Evolutionary conservation across 2,888 invertebrate species (phyloP), one percentile per base, ranked within the genome.

Genomic region (Campaea margaritaria): DNA sequence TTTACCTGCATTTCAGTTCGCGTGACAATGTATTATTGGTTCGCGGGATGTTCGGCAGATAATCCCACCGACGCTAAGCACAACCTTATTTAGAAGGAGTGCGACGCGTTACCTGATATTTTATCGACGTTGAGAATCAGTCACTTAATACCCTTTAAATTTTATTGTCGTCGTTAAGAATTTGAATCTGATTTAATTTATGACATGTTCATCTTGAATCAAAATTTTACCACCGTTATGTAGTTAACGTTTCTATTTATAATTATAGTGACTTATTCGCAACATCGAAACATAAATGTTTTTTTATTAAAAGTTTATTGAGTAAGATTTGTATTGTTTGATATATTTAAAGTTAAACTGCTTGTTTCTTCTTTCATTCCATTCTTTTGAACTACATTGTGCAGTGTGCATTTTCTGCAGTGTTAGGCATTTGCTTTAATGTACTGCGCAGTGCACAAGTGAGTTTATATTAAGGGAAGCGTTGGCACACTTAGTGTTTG

Each of bases 41-140:
- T 81, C 72, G 79, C 82, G 83, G 82, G 78, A 81, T 81, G 84
- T 84, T 85, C 85, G 85, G 85, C 83, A 80, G 73, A 81, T 74
- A 72, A 80, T 83, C 91, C 91, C 91, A 90, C 91, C 91, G 91
- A 87, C 83, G 88, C 84, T 84, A 83, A 83, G 85, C 87, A 86
- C 85, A 79, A 82, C 75, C 78, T 81, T 79, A 80, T 79, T 82
- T 79, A 14, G 54, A 59, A 75, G 78, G 78, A 78, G 84, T 86
- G 86, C 89, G 84, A 88, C 85, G 85, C 86, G 90, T 90, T 89
- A 91, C 89, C 90, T 89, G 86, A 89, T 82, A 72, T 76, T 81
- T 73, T 73, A 78, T 69, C 70, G 74, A 70, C 69, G 72, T 77
- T 76, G 74, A 63, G 75, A 69, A 72, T 69, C 71, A 81, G 77